A percentile compares a stretch with the other conserved stretches of the same genome.
phyloP scores from a whole-genome alignment of 2,888 invertebrate species.

The Papilio demoleus region DNA sequence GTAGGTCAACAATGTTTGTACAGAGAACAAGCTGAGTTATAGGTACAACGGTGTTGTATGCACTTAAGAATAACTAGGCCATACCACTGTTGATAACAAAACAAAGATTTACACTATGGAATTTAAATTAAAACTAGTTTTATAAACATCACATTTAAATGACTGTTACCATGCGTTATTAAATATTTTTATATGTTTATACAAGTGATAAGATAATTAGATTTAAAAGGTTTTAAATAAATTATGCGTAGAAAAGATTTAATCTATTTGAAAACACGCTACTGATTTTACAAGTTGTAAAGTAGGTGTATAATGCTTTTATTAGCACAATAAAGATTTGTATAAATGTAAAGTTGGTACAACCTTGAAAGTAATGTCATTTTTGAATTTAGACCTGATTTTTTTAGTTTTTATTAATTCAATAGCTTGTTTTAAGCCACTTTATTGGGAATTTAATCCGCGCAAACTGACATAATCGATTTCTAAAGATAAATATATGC shows the following conservation, averaged over 20 bases:
- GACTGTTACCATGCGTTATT: neutral
- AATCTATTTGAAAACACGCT: conserved; percentile 3
- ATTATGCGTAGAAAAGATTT: neutral
- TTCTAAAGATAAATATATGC: too few relatives aligned
- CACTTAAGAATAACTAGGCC: neutral
- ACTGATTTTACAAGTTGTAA: neutral
- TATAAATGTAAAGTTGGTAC: too few relatives aligned
- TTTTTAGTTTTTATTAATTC: too few relatives aligned
- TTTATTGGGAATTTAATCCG: too few relatives aligned
- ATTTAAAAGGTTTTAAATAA: neutral
- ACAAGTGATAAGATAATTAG: conserved; percentile 14
- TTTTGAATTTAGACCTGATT: too few relatives aligned
- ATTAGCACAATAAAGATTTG: neutral
- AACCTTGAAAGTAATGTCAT: too few relatives aligned
- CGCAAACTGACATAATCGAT: too few relatives aligned
- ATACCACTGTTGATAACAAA: neutral
- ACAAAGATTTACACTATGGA: neutral
- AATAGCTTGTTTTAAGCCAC: too few relatives aligned
- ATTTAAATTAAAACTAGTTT: neutral
- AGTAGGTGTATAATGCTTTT: neutral
- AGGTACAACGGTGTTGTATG: neutral
- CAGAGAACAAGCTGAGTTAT: neutral
- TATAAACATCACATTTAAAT: neutral
- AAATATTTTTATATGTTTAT: neutral
- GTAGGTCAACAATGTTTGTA: conserved; percentile 25